phyloP scores from a whole-genome alignment of 1,140 invertebrate genomes.

The Drosophila albomicans region DNA sequence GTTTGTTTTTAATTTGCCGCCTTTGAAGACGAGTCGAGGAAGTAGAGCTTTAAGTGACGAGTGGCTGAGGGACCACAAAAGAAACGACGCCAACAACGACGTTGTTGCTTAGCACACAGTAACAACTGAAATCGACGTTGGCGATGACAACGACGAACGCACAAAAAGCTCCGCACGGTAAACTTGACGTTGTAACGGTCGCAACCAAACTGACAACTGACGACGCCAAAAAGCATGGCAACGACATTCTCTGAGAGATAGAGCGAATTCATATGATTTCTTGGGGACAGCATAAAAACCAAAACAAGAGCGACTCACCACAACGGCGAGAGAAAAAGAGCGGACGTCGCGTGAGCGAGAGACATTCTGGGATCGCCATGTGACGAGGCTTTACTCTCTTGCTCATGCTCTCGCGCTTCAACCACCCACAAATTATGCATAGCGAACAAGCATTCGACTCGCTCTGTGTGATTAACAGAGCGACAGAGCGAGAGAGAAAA shows the following conservation, averaged over 20 bases:
- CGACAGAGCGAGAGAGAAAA: conserved; percentile 6
- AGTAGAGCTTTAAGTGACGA: conserved; percentile 16
- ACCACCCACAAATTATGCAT: conserved; percentile 38
- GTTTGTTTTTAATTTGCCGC: conserved; percentile 69
- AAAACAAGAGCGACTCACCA: conserved; percentile 28
- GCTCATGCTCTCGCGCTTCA: conserved; percentile 30
- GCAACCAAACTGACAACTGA: conserved; percentile 61
- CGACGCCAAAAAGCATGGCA: conserved; percentile 36
- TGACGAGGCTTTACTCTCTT: conserved; percentile 14
- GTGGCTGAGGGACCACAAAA: conserved; percentile 30
- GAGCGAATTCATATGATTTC: conserved; percentile 8
- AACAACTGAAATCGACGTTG: conserved; percentile 64
- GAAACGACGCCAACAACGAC: conserved; percentile 34
- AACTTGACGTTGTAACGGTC: conserved; percentile 77
- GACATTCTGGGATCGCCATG: conserved; percentile 38
- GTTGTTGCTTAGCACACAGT: conserved; percentile 30
- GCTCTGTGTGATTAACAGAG: conserved; percentile 12
- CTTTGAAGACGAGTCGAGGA: conserved; percentile 18
- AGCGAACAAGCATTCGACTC: conserved; percentile 50
- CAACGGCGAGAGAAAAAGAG: conserved; percentile 1
- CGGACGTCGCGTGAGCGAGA: conserved; percentile 18
- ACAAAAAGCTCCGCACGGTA: conserved; percentile 60
- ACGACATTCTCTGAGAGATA: not conserved
- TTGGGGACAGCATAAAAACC: conserved; percentile 41
- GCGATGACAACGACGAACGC: conserved; percentile 58